Evolutionary conservation across 2,797 vertebrate genomes (phyloP).

Genomic region (Sciaenops ocellatus): DNA sequence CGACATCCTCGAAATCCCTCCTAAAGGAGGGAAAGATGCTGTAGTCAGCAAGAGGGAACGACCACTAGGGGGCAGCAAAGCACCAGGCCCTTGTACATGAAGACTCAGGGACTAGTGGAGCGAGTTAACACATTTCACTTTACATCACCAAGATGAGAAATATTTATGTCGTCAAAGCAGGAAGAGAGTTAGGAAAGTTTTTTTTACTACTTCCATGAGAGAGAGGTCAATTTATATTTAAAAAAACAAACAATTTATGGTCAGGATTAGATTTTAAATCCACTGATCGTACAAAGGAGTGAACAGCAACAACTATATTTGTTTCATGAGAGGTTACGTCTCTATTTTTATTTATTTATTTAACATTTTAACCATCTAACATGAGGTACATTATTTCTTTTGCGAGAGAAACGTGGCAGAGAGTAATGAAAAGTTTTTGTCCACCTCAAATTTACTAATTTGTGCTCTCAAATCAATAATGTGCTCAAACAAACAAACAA

Average conservation of each 20-base stretch:
- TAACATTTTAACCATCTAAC: background rate
- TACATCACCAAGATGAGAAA: conserved; percentile 1
- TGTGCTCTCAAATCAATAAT: no score
- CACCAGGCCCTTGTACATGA: background rate
- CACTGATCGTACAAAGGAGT: background rate
- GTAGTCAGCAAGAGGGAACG: background rate
- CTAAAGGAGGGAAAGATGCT: conserved; percentile 10
- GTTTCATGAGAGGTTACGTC: no score
- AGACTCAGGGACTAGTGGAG: background rate
- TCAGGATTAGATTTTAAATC: background rate
- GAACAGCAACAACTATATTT: no score
- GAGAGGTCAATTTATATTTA: background rate
- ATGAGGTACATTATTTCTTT: background rate
- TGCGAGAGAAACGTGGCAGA: background rate
- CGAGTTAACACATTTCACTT: conserved; percentile 1
- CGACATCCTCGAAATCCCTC: background rate
- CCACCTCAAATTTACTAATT: no score
- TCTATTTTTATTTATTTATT: background rate
- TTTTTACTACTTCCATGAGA: background rate
- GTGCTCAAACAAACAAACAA: no score
- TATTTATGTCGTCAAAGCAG: background rate
- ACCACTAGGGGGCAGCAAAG: conserved; percentile 70
- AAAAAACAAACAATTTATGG: background rate
- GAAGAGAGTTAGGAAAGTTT: conserved; percentile 40
- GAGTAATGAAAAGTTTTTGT: no score